phyloP scores from a whole-genome alignment of 2,888 invertebrate genomes.

The Oscheius sp. region DNA sequence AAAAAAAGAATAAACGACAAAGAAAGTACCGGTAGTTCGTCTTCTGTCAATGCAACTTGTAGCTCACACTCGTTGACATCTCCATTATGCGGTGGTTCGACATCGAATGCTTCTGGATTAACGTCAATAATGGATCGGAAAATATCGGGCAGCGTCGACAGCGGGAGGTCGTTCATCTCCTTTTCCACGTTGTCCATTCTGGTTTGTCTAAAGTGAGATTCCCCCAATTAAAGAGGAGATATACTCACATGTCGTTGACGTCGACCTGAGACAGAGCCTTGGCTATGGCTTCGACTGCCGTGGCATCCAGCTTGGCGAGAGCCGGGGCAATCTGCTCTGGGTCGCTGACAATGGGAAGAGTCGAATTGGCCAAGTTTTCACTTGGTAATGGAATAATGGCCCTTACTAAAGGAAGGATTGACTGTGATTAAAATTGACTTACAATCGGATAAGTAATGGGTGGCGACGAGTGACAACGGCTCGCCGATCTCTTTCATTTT shows the following conservation, averaged over 20 bases:
- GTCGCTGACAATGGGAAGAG: slow-evolving; percentile 45
- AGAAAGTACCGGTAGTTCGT: slow-evolving; percentile 35
- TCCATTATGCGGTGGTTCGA: slow-evolving; percentile 49
- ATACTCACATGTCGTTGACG: slow-evolving; percentile 61
- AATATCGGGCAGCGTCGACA: slow-evolving; percentile 52
- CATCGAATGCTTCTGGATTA: slow-evolving; percentile 46
- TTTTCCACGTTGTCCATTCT: slow-evolving; percentile 44
- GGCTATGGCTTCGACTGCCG: slow-evolving; percentile 45
- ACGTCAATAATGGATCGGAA: slow-evolving; percentile 48
- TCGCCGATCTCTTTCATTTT: slow-evolving; percentile 47
- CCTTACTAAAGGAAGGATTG: slow-evolving; percentile 48
- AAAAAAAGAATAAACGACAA: not conserved
- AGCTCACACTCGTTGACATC: slow-evolving; percentile 16
- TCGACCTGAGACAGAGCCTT: slow-evolving; percentile 48
- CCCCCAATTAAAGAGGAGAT: not conserved
- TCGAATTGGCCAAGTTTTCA: slow-evolving; percentile 52
- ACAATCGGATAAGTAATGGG: slow-evolving; percentile 66
- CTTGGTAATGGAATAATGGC: slow-evolving; percentile 62
- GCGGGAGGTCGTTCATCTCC: slow-evolving; percentile 59
- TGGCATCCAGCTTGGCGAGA: slow-evolving; percentile 41
- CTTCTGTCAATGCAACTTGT: slow-evolving; percentile 33
- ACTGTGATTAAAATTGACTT: not conserved
- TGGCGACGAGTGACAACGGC: slow-evolving; percentile 61
- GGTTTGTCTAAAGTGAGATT: slow-evolving; percentile 36
- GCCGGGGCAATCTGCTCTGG: slow-evolving; percentile 36